Evolutionary conservation across 1,140 invertebrate species (phyloP), one percentile per base, ranked within the genome.

Genomic region (Belonocnema kinseyi): DNA sequence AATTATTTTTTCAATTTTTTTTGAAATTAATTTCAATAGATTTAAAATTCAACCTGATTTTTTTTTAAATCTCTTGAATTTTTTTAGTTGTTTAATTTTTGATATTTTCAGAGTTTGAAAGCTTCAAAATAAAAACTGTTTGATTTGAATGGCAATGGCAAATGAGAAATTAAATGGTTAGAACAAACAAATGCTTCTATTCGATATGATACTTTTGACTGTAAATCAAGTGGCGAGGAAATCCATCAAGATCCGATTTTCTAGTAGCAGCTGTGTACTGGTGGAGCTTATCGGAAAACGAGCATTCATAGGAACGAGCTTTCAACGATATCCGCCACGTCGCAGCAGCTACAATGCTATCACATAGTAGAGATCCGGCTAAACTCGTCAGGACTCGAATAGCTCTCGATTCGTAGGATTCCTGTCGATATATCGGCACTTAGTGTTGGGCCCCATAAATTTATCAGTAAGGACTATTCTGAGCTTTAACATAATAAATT

Each of bases 331-430:
- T 85, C 83, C 82, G 80, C 76, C 77, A 74, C 76, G 77, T 77
- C 80, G 74, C 77, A 79, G 73, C 79, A 46, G 52, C 76, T 76
- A 81, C 82, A 85, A 83, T 84, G 79, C 85, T 86, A 84, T 86
- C 83, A 80, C 83, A 75, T 79, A 79, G 81, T 80, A 80, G 81
- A 79, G 78, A 86, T 86, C 81, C 83, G 77, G 83, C 83, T 86
- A 79, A 75, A 82, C 81, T 83, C 83, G 82, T 86, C 82, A 85
- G 61, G 13, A 66, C 4, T 66, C 61, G 40, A 66, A 66, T 33
- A 40, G 61, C 33, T 66, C 33, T 66, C 33, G 26, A 66, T 66
- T 40, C 61, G 33, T 66, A 33, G 46, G 61, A 66, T 66, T 40
- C 61, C 46, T 66, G 61, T 66, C 61, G 33, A 66, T 26, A 66